Evolutionary conservation across 2,888 invertebrate species (phyloP).

Genomic region (Phortica okadai): DNA sequence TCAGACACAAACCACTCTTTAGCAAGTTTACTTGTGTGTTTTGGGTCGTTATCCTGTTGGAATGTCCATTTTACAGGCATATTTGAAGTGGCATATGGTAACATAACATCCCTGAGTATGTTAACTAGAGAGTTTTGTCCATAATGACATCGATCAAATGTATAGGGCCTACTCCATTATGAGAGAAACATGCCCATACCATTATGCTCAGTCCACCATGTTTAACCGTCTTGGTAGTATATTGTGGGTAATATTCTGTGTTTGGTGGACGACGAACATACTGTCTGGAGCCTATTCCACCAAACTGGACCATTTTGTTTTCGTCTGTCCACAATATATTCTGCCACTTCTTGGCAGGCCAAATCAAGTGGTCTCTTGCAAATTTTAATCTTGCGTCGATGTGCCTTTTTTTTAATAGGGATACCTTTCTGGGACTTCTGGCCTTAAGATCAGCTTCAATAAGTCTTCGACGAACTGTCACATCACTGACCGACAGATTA

Average conservation of each 20-base stretch:
- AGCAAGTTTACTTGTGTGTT: conserved; percentile 39
- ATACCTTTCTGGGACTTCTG: not conserved
- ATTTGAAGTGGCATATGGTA: too few species aligned
- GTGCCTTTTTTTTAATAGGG: too few species aligned
- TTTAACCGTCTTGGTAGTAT: conserved; percentile 42
- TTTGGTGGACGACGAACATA: conserved; percentile 16
- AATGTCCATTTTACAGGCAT: too few species aligned
- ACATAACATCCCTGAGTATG: too few species aligned
- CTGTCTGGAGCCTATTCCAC: not conserved
- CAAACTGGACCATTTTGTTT: not conserved
- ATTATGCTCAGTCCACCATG: conserved; percentile 44
- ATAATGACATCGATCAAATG: conserved; percentile 22
- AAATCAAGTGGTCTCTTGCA: not conserved
- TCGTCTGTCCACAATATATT: not conserved
- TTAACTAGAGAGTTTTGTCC: conserved; percentile 4
- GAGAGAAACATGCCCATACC: conserved; percentile 44
- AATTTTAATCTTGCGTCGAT: not conserved
- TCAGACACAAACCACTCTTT: conserved; percentile 42
- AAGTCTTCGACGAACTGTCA: not conserved
- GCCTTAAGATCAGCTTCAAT: not conserved
- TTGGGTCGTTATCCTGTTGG: conserved; percentile 48
- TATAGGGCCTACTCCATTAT: conserved; percentile 43
- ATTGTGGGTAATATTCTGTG: conserved; percentile 35
- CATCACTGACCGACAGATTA: not conserved
- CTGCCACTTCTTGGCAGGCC: not conserved